Evolutionary conservation across 2,113 vertebrate species (phyloP).

Genomic region (Triplophysa dalaica): DNA sequence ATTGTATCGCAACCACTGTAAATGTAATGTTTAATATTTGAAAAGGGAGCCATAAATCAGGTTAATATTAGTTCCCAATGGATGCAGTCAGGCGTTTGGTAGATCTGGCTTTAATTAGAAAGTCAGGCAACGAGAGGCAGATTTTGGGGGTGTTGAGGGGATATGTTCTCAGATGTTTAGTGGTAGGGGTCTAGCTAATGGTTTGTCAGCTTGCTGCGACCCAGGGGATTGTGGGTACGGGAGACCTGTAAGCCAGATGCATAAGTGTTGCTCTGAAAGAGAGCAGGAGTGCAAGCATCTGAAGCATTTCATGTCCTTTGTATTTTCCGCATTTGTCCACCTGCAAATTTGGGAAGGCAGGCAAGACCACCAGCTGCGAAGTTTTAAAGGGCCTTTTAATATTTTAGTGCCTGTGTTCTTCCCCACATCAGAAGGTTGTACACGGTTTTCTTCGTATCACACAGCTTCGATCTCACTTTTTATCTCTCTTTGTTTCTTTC

Average conservation of each 20-base stretch:
- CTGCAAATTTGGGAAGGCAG: constrained; percentile 47
- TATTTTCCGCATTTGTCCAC: constrained; percentile 41
- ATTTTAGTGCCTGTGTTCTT: constrained; percentile 55
- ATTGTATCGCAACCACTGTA: constrained; percentile 67
- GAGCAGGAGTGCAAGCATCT: constrained; percentile 32
- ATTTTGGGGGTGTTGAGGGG: constrained; percentile 46
- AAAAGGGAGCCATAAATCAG: constrained; percentile 74
- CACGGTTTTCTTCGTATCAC: constrained; percentile 41
- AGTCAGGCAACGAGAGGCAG: constrained; percentile 44
- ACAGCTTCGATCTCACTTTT: constrained; percentile 47
- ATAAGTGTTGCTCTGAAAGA: constrained; percentile 26
- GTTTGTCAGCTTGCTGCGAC: constrained; percentile 24
- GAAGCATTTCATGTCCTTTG: constrained; percentile 36
- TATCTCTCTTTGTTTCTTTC: constrained; percentile 52
- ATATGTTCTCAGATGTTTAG: constrained; percentile 65
- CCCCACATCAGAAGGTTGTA: constrained; percentile 48
- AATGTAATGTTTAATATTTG: constrained; percentile 71
- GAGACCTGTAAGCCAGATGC: constrained; percentile 31
- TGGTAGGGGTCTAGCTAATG: constrained; percentile 41
- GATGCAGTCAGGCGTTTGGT: constrained; percentile 55
- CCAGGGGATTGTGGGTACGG: constrained; percentile 14
- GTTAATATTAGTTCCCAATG: constrained; percentile 61
- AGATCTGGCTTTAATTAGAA: constrained; percentile 75
- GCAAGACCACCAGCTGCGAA: constrained; percentile 62
- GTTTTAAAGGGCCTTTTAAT: constrained; percentile 55